Conservation (phyloP, 2,888 invertebrate species). For the Drosophila basisetae region DNA sequence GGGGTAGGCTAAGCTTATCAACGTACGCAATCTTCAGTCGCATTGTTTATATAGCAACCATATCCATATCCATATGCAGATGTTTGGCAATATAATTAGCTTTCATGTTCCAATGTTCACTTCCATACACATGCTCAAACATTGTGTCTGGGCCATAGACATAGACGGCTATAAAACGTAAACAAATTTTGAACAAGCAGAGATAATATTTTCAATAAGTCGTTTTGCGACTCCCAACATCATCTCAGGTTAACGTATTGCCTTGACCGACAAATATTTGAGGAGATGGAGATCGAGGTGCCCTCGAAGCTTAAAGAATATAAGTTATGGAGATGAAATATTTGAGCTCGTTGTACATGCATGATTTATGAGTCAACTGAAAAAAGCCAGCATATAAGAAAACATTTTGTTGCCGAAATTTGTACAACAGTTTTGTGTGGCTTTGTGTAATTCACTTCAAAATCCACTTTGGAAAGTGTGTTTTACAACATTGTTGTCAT, state of each 20-base stretch:
- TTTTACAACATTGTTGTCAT: not conserved
- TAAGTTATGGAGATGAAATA: not conserved
- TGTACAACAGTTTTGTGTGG: not conserved
- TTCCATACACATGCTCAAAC: conserved; percentile 12
- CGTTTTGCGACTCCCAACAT: not conserved
- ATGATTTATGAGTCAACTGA: not conserved
- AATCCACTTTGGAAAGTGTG: not conserved
- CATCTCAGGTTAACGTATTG: conserved; percentile 10
- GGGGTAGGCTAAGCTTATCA: not conserved
- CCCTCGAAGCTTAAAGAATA: not conserved
- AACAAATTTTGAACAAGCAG: conserved; percentile 14
- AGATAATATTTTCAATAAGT: conserved; percentile 3
- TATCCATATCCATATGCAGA: not conserved
- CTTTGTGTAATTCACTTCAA: not conserved
- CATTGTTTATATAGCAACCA: conserved; percentile 4
- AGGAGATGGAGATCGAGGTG: not conserved
- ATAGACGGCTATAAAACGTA: conserved; percentile 10
- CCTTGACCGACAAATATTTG: conserved; percentile 30
- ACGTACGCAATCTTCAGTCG: not conserved
- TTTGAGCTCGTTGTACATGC: not conserved
- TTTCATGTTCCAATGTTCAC: conserved; percentile 3
- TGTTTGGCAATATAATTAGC: conserved; percentile 8
- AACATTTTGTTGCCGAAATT: not conserved
- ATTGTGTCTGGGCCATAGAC: conserved; percentile 6
- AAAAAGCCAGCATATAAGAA: not conserved